phyloP scores from a whole-genome alignment of 1,140 invertebrate species.

The Proctacanthus coquilletti region DNA sequence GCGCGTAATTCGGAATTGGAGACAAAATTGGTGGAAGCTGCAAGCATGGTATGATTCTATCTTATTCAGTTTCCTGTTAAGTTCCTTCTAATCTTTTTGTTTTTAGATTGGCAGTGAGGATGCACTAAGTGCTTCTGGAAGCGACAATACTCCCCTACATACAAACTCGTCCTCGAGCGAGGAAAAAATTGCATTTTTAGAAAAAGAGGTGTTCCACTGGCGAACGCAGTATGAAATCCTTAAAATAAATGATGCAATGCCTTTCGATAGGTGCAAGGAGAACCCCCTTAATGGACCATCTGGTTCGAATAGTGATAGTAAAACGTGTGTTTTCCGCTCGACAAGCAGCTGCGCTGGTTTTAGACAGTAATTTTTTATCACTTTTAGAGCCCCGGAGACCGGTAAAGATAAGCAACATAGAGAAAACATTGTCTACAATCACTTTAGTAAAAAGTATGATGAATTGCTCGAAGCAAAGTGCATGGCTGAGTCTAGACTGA shows the following conservation, averaged over 20 bases:
- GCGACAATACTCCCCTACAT: constrained; percentile 22
- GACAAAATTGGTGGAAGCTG: constrained; percentile 25
- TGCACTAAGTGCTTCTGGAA: constrained; percentile 34
- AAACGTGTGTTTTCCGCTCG: neutral
- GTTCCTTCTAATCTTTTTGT: constrained; percentile 1
- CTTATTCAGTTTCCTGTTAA: neutral
- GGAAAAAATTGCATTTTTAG: constrained; percentile 26
- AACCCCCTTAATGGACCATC: neutral
- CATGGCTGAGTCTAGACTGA: constrained; percentile 19
- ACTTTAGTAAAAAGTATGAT: constrained; percentile 24
- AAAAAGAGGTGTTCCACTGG: constrained; percentile 43
- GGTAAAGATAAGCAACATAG: too few relatives aligned
- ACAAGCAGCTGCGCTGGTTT: too few relatives aligned
- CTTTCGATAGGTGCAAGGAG: constrained; percentile 14
- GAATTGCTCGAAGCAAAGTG: constrained; percentile 21
- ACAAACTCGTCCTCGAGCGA: constrained; percentile 10
- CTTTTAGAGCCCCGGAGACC: too few relatives aligned
- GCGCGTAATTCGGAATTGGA: constrained; percentile 32
- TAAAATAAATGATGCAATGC: constrained; percentile 31
- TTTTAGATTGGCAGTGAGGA: constrained; percentile 41
- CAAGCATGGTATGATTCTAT: constrained; percentile 19
- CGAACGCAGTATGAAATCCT: constrained; percentile 39
- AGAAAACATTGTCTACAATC: constrained; percentile 21
- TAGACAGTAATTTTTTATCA: too few relatives aligned
- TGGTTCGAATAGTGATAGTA: constrained; percentile 1